These are phyloP conservation scores for Ovis canadensis DNA, from an alignment of 2,113 vertebrate genomes.

Conservation along the genomic window DNA sequence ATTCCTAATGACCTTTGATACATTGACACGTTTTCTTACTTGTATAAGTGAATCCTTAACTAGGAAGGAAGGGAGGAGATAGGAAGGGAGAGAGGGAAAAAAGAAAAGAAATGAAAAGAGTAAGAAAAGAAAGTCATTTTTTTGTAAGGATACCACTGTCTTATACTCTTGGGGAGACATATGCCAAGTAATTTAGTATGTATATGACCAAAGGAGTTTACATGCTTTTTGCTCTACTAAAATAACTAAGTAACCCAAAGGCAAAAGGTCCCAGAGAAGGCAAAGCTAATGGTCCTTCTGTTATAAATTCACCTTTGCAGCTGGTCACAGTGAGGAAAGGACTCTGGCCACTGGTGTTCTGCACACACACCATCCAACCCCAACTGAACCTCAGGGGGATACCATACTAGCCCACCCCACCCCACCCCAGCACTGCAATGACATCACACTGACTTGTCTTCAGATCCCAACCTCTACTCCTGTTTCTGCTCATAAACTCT, in stretches of 20 bases:
- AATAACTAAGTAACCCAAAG: not conserved
- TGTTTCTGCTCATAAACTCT: not conserved
- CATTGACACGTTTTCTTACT: not conserved
- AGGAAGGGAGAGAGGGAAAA: not conserved
- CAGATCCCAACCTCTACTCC: not conserved
- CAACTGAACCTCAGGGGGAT: not conserved
- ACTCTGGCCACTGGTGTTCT: not conserved
- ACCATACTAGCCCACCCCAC: too few species aligned
- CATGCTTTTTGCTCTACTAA: not conserved
- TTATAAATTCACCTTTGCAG: not conserved
- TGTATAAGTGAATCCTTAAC: not conserved
- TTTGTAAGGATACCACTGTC: not conserved
- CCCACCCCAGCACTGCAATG: fast-evolving
- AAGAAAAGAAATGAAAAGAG: not conserved
- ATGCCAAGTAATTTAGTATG: conserved; percentile 32
- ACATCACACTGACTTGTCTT: not conserved
- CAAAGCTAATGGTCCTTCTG: not conserved
- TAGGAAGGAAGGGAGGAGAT: not conserved
- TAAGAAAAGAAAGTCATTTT: not conserved
- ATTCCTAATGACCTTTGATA: not conserved
- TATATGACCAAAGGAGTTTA: not conserved
- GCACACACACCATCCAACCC: not conserved
- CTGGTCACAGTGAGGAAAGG: not conserved
- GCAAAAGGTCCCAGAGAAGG: conserved; percentile 7
- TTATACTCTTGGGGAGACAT: not conserved